A percentile compares a stretch with the other conserved stretches of the same genome.
phyloP scores from a whole-genome alignment of 2,113 vertebrate species.

The Rhinolophus sinicus region DNA sequence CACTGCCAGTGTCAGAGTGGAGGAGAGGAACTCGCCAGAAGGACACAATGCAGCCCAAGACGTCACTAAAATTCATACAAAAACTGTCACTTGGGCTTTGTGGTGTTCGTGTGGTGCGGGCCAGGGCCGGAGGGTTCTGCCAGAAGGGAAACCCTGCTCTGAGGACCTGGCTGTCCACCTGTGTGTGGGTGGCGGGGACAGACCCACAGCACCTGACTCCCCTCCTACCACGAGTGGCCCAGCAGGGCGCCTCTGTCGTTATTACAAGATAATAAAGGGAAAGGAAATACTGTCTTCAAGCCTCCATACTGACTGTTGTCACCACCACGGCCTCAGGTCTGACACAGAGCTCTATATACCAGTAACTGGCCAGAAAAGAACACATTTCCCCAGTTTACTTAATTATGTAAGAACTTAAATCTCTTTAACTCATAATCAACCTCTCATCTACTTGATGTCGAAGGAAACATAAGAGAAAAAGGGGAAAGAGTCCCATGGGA shows the following conservation, averaged over 20 bases:
- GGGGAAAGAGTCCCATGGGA: neutral
- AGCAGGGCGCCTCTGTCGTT: neutral
- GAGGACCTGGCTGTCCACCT: neutral
- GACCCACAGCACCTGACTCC: fast-evolving
- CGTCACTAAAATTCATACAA: neutral
- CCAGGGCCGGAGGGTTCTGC: neutral
- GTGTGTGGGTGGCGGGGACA: fast-evolving
- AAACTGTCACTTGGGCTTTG: neutral
- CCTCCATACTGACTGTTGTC: neutral
- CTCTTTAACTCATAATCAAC: neutral
- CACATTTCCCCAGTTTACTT: neutral
- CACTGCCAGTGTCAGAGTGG: neutral
- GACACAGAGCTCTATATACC: neutral
- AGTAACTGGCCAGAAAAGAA: fast-evolving
- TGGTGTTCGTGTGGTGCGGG: fast-evolving
- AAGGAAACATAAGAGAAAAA: neutral
- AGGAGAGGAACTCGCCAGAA: neutral
- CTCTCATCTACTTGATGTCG: neutral
- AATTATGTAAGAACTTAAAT: fast-evolving
- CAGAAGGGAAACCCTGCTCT: fast-evolving
- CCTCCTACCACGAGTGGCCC: neutral
- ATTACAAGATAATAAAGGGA: neutral
- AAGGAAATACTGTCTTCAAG: neutral
- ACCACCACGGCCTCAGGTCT: fast-evolving
- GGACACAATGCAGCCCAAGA: neutral